Evolutionary conservation across 2,888 invertebrate genomes (phyloP), one percentile per base, ranked within the genome.

Genomic region (Smittia sp.): DNA sequence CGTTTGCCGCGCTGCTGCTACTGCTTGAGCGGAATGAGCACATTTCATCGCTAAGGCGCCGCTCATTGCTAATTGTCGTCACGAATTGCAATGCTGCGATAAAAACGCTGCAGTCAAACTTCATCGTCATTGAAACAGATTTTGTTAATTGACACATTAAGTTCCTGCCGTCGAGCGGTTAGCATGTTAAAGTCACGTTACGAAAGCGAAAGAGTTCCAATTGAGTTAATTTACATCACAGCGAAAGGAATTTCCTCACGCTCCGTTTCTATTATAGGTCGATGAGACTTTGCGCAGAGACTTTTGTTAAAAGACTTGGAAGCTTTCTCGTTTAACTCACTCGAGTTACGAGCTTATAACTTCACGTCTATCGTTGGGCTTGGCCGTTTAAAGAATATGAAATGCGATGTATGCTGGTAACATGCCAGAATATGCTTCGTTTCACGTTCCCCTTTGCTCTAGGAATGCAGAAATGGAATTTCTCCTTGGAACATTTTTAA

Each of bases 141-240:
- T 66, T 67, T 15, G 24, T 67, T 67, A 67, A 67, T 67, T 67
- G 67, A 67, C 67, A 67, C 46, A 67, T 67, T 67, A 67, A 67
- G 24, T 20, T 41, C 15, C 20, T 66, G 38, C 66, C 38, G 15
- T 52, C 3, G 58, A 9, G 22, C 58, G n/a, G 13, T 25, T 41
- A 18, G 67, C 41, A 67, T 46, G 20, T 41, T 2, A 25, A 67
- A 67, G 67, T 67, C 41, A 67, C 41, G 67, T 66, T 66, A 46
- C 46, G 22, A 58, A 20, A 46, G 24, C 39, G n/a, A 46, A 67
- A 65, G 13, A 41, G 22, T 18, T 58, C 58, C 58, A 58, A 67
- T 67, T 46, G 67, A 24, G 41, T 67, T 67, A 67, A 67, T 67
- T 67, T 67, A 41, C 41, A 67, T 67, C 41, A 67, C 18, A 24